Percentiles rank a stretch among this genome's conserved stretches.
Evolutionary conservation across 2,888 invertebrate genomes (phyloP).

Genomic region (Tachina grossa): DNA sequence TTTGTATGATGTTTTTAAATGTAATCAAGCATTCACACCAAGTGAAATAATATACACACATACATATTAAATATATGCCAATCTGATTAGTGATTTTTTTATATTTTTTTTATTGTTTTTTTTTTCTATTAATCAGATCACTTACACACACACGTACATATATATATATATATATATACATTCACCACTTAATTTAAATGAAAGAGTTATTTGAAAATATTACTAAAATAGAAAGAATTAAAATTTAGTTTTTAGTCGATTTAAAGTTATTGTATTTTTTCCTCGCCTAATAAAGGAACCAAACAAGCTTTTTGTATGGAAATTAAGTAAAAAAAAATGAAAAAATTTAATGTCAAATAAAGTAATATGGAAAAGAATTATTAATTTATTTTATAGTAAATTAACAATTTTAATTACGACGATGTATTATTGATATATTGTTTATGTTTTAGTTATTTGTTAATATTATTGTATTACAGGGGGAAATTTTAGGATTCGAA

Average conservation of each 20-base stretch:
- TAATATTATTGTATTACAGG: not conserved
- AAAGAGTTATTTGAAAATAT: conserved; percentile 6
- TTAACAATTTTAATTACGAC: conserved; percentile 57
- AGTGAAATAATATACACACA: conserved; percentile 46
- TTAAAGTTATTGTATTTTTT: not conserved
- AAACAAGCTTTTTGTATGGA: not conserved
- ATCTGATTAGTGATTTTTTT: conserved; percentile 38
- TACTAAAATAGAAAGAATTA: conserved; percentile 29
- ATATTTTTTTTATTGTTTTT: conserved; percentile 3
- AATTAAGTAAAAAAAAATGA: conserved; percentile 8
- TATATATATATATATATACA: too few species aligned
- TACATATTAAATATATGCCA: not conserved
- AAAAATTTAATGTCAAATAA: conserved; percentile 25
- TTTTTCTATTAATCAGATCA: conserved; percentile 16
- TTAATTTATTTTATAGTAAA: conserved; percentile 46
- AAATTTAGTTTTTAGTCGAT: conserved; percentile 1
- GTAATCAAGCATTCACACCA: conserved; percentile 53
- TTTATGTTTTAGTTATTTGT: conserved; percentile 37
- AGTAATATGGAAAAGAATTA: conserved; percentile 46
- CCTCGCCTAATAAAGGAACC: not conserved
- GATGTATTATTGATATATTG: conserved; percentile 31
- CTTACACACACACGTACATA: not conserved
- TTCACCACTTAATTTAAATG: conserved; percentile 21
- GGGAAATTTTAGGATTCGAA: too few species aligned
- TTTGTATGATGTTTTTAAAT: not conserved